Percentiles rank a stretch among this genome's conserved stretches.
These are phyloP conservation scores for Tauraco hartlaubi DNA, from an alignment of 2,797 vertebrate genomes.

Conservation along the genomic window DNA sequence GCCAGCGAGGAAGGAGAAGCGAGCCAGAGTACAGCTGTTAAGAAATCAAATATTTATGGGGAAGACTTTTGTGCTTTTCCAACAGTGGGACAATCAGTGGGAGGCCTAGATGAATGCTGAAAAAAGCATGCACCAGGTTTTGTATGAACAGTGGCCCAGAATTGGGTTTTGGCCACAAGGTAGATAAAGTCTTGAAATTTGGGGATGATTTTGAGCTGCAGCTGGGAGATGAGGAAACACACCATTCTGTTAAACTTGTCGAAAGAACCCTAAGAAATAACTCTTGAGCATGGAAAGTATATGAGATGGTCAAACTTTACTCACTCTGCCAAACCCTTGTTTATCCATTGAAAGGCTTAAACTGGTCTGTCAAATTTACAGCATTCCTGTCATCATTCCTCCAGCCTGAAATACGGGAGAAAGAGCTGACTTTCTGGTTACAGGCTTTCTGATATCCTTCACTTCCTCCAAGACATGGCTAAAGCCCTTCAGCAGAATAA, in stretches of 20 bases:
- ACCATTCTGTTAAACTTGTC: neutral
- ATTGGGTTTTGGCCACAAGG: neutral
- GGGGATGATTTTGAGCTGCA: neutral
- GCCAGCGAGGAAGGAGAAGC: neutral
- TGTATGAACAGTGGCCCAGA: neutral
- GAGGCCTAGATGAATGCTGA: neutral
- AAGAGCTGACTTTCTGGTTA: conserved; percentile 16
- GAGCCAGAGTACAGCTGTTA: neutral
- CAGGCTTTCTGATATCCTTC: conserved; percentile 5
- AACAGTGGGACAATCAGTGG: neutral
- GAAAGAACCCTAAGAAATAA: neutral
- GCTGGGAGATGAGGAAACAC: neutral
- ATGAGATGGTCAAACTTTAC: neutral
- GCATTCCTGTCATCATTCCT: neutral
- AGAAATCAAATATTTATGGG: conserved; percentile 41
- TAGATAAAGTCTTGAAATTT: neutral
- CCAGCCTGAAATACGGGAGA: neutral
- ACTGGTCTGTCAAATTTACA: neutral
- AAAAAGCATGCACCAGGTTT: neutral
- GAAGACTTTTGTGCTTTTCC: neutral
- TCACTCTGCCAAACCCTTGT: neutral
- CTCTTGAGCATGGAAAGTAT: neutral
- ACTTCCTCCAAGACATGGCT: neutral
- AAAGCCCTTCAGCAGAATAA: neutral
- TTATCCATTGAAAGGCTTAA: neutral